Percentiles rank a stretch among this genome's conserved stretches.
Evolutionary conservation across 1,140 invertebrate species (phyloP).

Genomic region (Trigoniulus corallinus): DNA sequence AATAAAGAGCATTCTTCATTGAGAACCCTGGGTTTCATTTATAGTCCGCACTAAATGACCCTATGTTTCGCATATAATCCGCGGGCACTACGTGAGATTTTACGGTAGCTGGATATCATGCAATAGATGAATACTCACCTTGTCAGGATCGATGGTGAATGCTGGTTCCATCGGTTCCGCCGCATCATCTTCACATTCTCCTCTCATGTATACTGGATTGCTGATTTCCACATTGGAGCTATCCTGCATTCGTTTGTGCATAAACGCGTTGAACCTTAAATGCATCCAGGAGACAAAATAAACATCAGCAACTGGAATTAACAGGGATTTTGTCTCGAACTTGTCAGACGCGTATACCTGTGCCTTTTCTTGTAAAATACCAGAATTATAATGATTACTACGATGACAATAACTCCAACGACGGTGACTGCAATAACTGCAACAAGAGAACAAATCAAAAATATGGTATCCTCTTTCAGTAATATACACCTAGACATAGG

Average conservation of each 20-base stretch:
- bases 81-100: no score
- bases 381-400: conserved; percentile 12
- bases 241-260: conserved; percentile 57
- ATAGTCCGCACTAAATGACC: no score
- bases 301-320: neutral
- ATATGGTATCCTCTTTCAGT: no score
- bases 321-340: no score
- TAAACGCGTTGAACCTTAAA: conserved; percentile 43
- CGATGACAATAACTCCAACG: conserved; percentile 13
- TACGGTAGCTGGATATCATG: no score
- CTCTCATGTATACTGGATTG: conserved; percentile 66
- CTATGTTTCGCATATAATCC: no score
- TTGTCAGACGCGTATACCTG: no score
- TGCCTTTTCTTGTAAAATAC: neutral
- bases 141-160: conserved; percentile 38
- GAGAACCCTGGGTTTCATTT: no score
- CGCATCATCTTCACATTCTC: conserved; percentile 40
- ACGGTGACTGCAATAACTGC: conserved; percentile 11
- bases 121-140: conserved; percentile 25
- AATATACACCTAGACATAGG: no score
- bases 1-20: no score
- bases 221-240: conserved; percentile 52
- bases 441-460: no score
- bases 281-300: conserved; percentile 10
- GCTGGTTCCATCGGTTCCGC: conserved; percentile 31